Conservation (phyloP, 1,140 invertebrate genomes). For the Ruditapes philippinarum region DNA sequence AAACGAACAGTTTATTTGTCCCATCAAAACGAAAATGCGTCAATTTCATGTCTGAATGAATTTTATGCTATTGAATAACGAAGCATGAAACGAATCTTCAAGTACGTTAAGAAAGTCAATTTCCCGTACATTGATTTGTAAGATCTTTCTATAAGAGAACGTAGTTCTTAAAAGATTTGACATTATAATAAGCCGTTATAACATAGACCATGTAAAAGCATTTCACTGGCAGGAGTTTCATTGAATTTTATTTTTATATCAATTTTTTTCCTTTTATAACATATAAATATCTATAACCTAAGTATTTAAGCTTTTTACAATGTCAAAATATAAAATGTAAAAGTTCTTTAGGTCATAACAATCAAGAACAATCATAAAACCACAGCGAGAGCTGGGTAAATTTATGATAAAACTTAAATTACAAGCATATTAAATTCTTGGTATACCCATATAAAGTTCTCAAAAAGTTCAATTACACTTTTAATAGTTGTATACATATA, state of each 20-base stretch:
- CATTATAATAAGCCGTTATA: not conserved
- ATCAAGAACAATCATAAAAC: not conserved
- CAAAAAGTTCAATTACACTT: not conserved
- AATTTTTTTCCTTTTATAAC: too few species aligned
- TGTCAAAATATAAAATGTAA: slow-evolving; percentile 1
- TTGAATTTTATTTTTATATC: too few species aligned
- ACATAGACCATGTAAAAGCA: not conserved
- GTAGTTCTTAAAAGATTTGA: not conserved
- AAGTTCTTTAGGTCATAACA: not conserved
- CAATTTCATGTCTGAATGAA: not conserved
- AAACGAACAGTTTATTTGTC: too few species aligned
- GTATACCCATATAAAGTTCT: not conserved
- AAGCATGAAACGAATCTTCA: not conserved
- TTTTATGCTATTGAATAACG: not conserved
- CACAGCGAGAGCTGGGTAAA: not conserved
- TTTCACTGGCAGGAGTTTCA: not conserved
- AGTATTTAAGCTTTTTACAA: not conserved
- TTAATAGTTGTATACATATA: not conserved
- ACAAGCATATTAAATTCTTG: not conserved
- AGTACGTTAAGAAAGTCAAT: not conserved
- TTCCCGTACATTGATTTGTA: not conserved
- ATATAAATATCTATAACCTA: not conserved
- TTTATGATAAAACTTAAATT: slow-evolving; percentile 20
- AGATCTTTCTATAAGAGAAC: not conserved
- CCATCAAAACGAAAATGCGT: not conserved